Evolutionary conservation across 2,113 vertebrate genomes (phyloP).

Genomic region (Poeciliopsis turrubarensis): DNA sequence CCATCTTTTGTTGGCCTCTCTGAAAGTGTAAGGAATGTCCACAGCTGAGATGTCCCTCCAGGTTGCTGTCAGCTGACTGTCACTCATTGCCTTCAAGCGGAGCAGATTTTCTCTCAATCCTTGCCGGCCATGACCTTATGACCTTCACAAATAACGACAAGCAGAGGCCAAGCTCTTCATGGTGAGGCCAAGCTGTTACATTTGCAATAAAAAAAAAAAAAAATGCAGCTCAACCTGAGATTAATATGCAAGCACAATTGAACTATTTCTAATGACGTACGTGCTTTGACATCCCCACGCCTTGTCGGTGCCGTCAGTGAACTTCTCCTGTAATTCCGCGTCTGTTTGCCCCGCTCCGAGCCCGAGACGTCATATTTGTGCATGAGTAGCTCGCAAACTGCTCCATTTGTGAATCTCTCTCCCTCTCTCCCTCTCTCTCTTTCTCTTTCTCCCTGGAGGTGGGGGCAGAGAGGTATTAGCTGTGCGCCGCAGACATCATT

Average conservation of each 20-base stretch:
- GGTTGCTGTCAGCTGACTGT: slow-evolving; percentile 67
- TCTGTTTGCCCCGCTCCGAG: slow-evolving; percentile 35
- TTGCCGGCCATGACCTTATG: slow-evolving; percentile 22
- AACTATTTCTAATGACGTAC: not conserved
- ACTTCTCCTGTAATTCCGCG: slow-evolving; percentile 33
- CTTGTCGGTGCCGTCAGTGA: slow-evolving; percentile 29
- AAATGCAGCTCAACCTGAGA: not conserved
- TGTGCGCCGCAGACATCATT: slow-evolving; percentile 89
- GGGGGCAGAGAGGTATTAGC: slow-evolving; percentile 78
- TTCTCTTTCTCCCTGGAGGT: slow-evolving; percentile 54
- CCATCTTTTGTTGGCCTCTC: too few relatives aligned
- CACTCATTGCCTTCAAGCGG: slow-evolving; percentile 14
- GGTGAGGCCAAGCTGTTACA: not conserved
- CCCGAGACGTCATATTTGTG: slow-evolving; percentile 56
- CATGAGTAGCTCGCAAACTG: slow-evolving; percentile 69
- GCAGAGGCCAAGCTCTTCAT: not conserved
- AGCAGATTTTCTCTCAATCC: slow-evolving; percentile 33
- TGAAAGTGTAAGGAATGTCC: too few relatives aligned
- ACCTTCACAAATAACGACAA: slow-evolving; percentile 13
- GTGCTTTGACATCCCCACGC: slow-evolving; percentile 35
- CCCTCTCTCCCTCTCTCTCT: slow-evolving; percentile 15
- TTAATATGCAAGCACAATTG: not conserved
- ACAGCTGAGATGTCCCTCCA: slow-evolving; percentile 47
- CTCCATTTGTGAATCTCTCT: slow-evolving; percentile 54
- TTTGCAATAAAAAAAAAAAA: not conserved